Evolutionary conservation across 92 coral and sea anemone species (phyloP), one percentile per base, ranked within the genome.

Genomic region (Umimayanthus chanpuru): DNA sequence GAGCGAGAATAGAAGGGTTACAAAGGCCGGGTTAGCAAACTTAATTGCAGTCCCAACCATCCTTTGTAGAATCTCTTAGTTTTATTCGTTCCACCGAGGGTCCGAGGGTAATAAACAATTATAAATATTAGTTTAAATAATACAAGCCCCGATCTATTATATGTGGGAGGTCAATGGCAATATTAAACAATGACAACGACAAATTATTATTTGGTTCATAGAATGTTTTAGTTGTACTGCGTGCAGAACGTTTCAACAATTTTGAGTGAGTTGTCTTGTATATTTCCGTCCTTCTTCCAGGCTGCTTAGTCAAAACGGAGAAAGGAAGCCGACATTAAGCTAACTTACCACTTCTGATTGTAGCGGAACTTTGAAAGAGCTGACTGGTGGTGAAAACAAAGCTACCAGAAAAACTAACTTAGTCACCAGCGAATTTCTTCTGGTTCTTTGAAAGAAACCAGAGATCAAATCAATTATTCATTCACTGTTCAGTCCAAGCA

Each of bases 381-480:
- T 12, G 20, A 15, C 68, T 14, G 68, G n/a, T 61, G 26, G n/a
- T 4, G 68, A 61, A 61, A 23, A 55, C 40, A 55, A 14, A 32
- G 32, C 18, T 30, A 80, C 84, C 84, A 80, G 84, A 80, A 79
- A 79, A 56, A 26, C 71, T 23, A n/a, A 80, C 30, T 80, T 55
- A 67, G 71, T 32, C 84, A 80, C 84, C 84, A 80, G 84, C 39
- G n/a, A 77, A 16, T 56, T 28, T 55, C 67, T 28, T 58, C 72
- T 80, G 84, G 84, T 78, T 55, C 71, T 29, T 30, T 47, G 1
- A 80, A 15, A 55, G 21, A 16, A 80, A 55, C 32, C 28, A 53
- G 40, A 80, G 32, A 30, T 16, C 41, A 55, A 55, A 55, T 80
- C 71, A 32, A 80, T 55, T 80, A 80, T 80, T 80, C 14, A 79